Evolutionary conservation across 2,113 vertebrate genomes (phyloP).

Genomic region (Xerus inauris): DNA sequence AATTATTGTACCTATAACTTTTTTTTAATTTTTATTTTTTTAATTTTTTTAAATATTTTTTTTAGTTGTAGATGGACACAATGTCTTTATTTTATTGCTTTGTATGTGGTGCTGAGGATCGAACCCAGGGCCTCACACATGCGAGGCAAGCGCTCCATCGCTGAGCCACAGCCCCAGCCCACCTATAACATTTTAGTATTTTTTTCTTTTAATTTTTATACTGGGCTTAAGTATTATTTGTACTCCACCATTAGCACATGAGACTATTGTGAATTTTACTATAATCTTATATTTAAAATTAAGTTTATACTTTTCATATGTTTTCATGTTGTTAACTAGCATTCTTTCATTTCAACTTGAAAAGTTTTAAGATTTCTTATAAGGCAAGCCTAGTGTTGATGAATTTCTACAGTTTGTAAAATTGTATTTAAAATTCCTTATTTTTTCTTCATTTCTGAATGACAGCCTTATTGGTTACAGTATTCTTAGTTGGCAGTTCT

Average conservation of each 20-base stretch:
- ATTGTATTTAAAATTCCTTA: background rate
- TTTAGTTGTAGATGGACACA: no score
- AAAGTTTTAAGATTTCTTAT: background rate
- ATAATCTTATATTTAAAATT: background rate
- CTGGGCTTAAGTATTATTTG: background rate
- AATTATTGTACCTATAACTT: background rate
- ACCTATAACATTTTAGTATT: no score
- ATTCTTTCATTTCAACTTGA: background rate
- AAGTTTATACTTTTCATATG: background rate
- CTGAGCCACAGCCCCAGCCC: no score
- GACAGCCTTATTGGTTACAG: background rate
- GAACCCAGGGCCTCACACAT: no score
- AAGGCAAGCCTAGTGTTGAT: background rate
- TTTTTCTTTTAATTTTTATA: background rate
- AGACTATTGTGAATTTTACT: background rate
- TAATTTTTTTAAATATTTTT: no score
- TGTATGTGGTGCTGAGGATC: no score
- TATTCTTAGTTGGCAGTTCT: background rate
- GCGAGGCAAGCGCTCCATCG: no score
- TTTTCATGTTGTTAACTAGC: background rate
- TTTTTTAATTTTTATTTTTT: no score
- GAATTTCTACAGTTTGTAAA: background rate
- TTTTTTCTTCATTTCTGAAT: no score
- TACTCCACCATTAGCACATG: background rate
- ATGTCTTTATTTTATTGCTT: no score